Evolutionary conservation across 2,113 vertebrate genomes (phyloP), one percentile per base, ranked within the genome.

Genomic region (Tyto alba): DNA sequence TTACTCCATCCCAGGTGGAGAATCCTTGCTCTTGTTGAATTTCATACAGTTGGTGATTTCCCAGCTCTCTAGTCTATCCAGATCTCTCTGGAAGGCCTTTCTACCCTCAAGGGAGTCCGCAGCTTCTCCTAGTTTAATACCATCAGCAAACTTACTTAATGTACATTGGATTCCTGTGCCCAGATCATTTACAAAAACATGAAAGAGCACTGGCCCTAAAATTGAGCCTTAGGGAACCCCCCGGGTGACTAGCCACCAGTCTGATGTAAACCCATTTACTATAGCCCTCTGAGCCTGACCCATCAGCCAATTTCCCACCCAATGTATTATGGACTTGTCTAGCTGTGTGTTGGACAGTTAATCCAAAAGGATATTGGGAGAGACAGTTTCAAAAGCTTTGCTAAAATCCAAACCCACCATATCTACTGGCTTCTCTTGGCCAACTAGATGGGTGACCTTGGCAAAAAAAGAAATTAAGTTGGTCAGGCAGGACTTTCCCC

Each of bases 61-160:
- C 21, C 50, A 60, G 43, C 16, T 71, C 64, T 38, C 30, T 18
- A 34, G 38, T 63, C 34, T 47, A 19, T 26, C 26, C 45, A 60
- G 25, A 34, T 59, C 18, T 69, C 62, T 64, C 34, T 64, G 19
- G 38, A 75, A 75, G 19, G 22, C 13, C 11, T 60, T 48, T 52
- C 19, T 50, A 66, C 14, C 6, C 18, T 41, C 2, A 3, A 71
- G 23, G 30, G 14, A 52, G 18, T n/a, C 11, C 41, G 26, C 36
- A 67, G 16, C 13, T 62, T 32, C 47, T 67, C 30, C 47, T 82
- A 26, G 34, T 36, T 32, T 16, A 59, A 27, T n/a, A 72, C 25
- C 0, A 0, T 11, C 14, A 18, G 38, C 12, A 83, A 64, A 32
- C 15, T 62, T 76, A 52, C 6, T 27, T 36, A 48, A 32, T 11